phyloP scores from a whole-genome alignment of 2,113 vertebrate species.

The Thinocorus orbignyianus region DNA sequence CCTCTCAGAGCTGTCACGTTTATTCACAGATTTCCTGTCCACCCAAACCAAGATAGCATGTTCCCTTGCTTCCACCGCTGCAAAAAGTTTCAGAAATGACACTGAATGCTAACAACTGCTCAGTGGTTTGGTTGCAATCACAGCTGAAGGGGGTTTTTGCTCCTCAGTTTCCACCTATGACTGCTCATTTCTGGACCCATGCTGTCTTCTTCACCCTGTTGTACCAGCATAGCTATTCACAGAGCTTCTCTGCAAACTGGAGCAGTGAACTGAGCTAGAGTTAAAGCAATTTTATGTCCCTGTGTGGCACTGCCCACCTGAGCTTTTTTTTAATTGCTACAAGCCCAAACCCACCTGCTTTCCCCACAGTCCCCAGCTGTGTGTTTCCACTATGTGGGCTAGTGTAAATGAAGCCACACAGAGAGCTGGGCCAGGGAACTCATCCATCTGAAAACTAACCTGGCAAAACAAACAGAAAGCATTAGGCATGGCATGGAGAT shows the following conservation, averaged over 20 bases:
- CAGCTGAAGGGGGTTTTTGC: neutral
- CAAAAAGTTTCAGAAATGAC: neutral
- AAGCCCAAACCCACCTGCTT: neutral
- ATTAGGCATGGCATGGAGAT: too few species aligned
- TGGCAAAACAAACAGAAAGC: neutral
- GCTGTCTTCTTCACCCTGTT: neutral
- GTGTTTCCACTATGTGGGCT: neutral
- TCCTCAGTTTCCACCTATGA: neutral
- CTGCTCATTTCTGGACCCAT: neutral
- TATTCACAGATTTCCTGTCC: neutral
- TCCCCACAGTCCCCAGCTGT: rapidly evolving
- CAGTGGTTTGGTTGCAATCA: neutral
- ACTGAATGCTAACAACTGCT: neutral
- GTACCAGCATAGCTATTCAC: neutral
- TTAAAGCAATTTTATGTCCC: neutral
- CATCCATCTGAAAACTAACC: neutral
- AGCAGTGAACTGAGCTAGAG: neutral
- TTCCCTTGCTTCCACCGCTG: neutral
- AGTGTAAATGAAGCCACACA: rapidly evolving
- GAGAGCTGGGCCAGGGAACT: neutral
- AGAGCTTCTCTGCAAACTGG: neutral
- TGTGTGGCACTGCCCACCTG: neutral
- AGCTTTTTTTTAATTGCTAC: neutral
- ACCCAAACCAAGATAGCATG: neutral
- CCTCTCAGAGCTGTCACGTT: neutral